Evolutionary conservation across 2,888 invertebrate genomes (phyloP), one percentile per base, ranked within the genome.

Genomic region (Aromia moschata): DNA sequence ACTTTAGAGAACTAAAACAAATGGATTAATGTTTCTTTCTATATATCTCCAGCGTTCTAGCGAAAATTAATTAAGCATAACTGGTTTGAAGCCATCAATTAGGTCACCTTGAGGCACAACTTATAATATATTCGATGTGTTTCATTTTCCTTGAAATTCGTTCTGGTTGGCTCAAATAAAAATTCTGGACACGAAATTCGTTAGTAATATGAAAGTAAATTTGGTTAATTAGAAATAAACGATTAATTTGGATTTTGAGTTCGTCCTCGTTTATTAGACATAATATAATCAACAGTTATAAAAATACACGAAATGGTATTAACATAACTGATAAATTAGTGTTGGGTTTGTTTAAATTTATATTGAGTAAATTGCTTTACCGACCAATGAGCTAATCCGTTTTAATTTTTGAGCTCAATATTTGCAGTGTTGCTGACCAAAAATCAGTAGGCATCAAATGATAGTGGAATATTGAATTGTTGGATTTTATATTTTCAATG

Each of bases 41-140:
- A 25, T 25, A 25, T 25, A 25, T 25, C 7, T 25, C 3, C 25
- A 25, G 7, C n/a, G n/a, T 18, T 51, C 2, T 30, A 30, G 51
- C 51, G 15, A 51, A 51, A 51, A 25, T 38, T 40, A 51, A 51
- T 51, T 40, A 51, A 51, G 12, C 12, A 40, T n/a, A 51, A 51
- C 51, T 25, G 40, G 51, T 30, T 49, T 20, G 10, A 51, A 14
- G 30, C 25, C 40, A 51, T 36, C 36, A 31, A 31, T 45, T 51
- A 11, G 51, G 51, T 51, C 51, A 51, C 51, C 51, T 51, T 51
- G 51, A 40, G 12, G 36, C 12, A 14, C 36, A 12, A 11, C 47
- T 49, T 37, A 49, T 25, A 25, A 25, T 7, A 20, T 49, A 49
- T 49, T 46, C 46, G 12, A 49, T 17, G 36, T 14, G 12, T 37